A percentile compares a stretch with the other conserved stretches of the same genome.
Evolutionary conservation across 2,888 invertebrate genomes (phyloP).

Genomic region (Thereva unica): DNA sequence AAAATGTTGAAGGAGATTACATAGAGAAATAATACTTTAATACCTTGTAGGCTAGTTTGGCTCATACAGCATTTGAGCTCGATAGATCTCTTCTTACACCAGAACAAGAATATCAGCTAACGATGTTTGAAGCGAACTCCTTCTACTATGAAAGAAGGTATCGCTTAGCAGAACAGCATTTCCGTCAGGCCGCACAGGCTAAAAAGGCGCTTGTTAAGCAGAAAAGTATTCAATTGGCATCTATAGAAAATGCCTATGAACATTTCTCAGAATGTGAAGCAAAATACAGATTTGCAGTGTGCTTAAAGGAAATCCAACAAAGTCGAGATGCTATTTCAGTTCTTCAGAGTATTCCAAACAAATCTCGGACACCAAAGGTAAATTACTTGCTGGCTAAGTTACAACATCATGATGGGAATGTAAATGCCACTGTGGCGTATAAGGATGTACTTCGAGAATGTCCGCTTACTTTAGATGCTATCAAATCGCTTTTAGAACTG

Average conservation of each 20-base stretch:
- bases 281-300: slow-evolving; percentile 73
- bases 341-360: slow-evolving; percentile 60
- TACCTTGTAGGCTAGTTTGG: slow-evolving; percentile 66
- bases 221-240: slow-evolving; percentile 48
- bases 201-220: slow-evolving; percentile 51
- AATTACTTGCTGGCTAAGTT: slow-evolving; percentile 78
- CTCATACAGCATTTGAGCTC: slow-evolving; percentile 68
- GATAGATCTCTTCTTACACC: slow-evolving; percentile 59
- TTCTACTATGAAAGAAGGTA: slow-evolving; percentile 69
- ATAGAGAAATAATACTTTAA: background rate
- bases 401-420: slow-evolving; percentile 70
- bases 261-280: slow-evolving; percentile 66
- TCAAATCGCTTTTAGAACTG: slow-evolving; percentile 71
- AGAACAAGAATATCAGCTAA: slow-evolving; percentile 69
- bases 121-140: slow-evolving; percentile 70
- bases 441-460: slow-evolving; percentile 78
- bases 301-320: slow-evolving; percentile 69
- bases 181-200: slow-evolving; percentile 64
- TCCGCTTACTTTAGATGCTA: slow-evolving; percentile 76
- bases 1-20: background rate
- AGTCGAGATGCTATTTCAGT: slow-evolving; percentile 61
- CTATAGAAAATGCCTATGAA: slow-evolving; percentile 50
- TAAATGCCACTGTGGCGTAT: slow-evolving; percentile 71
- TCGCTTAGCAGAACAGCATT: slow-evolving; percentile 69
- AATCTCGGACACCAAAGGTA: slow-evolving; percentile 71